Conservation (phyloP, 2,888 invertebrate genomes). For the Globia sparganii region DNA sequence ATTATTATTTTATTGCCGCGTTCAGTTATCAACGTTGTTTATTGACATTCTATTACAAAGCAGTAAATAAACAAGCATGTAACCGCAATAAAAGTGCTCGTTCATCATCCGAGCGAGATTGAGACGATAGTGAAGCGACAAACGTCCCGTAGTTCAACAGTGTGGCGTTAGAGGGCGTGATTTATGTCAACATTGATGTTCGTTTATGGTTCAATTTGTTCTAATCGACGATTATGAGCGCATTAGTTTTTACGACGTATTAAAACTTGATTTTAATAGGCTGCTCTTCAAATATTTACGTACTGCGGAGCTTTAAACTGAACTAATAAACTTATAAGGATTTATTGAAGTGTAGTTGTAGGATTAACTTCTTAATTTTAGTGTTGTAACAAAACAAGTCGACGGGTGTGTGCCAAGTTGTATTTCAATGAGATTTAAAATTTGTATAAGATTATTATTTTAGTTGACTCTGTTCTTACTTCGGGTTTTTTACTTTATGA, state of each 20-base stretch:
- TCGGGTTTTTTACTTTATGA: conserved; percentile 45
- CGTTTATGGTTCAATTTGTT: conserved; percentile 83
- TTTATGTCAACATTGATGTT: conserved; percentile 82
- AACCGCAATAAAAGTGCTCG: conserved; percentile 84
- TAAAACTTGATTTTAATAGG: conserved; percentile 84
- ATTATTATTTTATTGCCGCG: conserved; percentile 82
- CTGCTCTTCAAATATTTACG: conserved; percentile 83
- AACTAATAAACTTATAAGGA: conserved; percentile 73
- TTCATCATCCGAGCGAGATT: conserved; percentile 84
- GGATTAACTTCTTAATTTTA: conserved; percentile 61
- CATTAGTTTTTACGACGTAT: conserved; percentile 84
- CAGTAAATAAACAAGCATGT: conserved; percentile 85
- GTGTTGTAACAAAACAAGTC: conserved; percentile 32
- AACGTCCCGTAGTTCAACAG: conserved; percentile 79
- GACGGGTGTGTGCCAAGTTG: conserved; percentile 44
- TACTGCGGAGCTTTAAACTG: conserved; percentile 75
- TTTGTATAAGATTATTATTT: conserved; percentile 54
- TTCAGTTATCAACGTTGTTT: conserved; percentile 82
- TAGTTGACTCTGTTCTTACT: conserved; percentile 51
- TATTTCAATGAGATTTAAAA: conserved; percentile 56
- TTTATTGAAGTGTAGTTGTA: conserved; percentile 65
- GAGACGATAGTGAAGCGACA: conserved; percentile 83
- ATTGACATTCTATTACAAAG: conserved; percentile 86
- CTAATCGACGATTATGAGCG: conserved; percentile 82
- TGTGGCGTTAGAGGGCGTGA: conserved; percentile 84